Evolutionary conservation across 2,113 vertebrate genomes (phyloP).

Genomic region (Centrocercus urophasianus): DNA sequence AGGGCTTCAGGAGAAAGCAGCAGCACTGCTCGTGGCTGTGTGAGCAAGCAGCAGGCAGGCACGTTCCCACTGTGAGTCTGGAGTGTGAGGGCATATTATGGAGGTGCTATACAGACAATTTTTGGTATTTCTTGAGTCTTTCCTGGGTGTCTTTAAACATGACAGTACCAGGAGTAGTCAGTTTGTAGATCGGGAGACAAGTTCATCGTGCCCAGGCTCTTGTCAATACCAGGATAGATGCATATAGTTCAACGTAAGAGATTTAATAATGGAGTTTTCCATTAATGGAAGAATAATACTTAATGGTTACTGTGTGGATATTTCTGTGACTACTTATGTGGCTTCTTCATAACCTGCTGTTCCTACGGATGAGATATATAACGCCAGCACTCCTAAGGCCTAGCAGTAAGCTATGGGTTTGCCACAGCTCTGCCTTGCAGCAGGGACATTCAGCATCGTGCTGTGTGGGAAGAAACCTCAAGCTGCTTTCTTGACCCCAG

Average conservation of each 20-base stretch:
- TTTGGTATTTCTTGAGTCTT: constrained; percentile 1
- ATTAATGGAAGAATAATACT: background rate
- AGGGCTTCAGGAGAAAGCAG: background rate
- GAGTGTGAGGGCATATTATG: accelerated
- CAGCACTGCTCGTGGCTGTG: background rate
- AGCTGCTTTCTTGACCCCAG: background rate
- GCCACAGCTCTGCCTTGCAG: background rate
- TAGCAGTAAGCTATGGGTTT: background rate
- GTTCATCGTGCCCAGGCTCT: background rate
- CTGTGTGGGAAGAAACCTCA: background rate
- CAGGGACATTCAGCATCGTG: accelerated
- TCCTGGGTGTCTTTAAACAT: background rate
- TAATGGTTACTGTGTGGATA: background rate
- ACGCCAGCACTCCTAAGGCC: background rate
- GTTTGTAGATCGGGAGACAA: background rate
- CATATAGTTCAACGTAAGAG: background rate
- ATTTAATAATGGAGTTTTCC: background rate
- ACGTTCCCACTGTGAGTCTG: background rate
- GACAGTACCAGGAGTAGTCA: background rate
- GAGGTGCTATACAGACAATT: background rate
- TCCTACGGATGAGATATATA: background rate
- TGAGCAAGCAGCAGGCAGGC: background rate
- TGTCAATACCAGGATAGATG: accelerated
- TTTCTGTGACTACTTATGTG: background rate
- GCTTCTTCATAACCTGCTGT: background rate